Evolutionary conservation across 1,140 invertebrate genomes (phyloP).

Genomic region (Procambarus virginalis): DNA sequence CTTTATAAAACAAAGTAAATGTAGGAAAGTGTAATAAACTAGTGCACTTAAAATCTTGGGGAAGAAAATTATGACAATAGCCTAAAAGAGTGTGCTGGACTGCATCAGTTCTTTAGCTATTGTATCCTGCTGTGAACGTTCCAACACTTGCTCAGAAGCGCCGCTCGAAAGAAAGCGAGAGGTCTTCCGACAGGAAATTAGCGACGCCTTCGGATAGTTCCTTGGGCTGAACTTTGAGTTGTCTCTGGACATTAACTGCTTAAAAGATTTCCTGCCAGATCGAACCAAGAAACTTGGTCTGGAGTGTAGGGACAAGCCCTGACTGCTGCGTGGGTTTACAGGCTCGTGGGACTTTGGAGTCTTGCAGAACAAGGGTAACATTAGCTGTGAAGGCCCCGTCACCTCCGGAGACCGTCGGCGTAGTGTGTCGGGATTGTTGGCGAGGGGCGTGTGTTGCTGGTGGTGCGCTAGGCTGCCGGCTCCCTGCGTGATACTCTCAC

Average conservation of each 20-base stretch:
- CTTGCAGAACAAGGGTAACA: neutral
- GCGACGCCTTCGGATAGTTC: neutral
- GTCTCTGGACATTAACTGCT: neutral
- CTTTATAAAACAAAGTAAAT: too few relatives aligned
- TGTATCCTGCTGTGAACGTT: neutral
- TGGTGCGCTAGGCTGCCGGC: neutral
- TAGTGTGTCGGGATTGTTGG: neutral
- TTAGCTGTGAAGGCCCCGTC: neutral
- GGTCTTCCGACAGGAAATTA: neutral
- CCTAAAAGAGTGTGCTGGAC: neutral
- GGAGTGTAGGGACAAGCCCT: neutral
- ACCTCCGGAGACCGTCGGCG: conserved; percentile 10
- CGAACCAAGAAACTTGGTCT: neutral
- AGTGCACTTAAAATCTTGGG: too few relatives aligned
- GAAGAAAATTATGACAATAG: too few relatives aligned
- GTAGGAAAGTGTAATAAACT: too few relatives aligned
- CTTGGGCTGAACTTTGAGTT: neutral
- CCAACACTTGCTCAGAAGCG: neutral
- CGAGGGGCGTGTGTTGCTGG: conserved; percentile 5
- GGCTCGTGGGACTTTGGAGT: neutral
- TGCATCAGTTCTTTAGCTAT: neutral
- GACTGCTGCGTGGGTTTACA: neutral
- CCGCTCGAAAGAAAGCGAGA: neutral
- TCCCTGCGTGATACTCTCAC: too few relatives aligned
- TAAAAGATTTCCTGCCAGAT: neutral